Evolutionary conservation across 2,888 invertebrate species (phyloP).

Genomic region (Congeria kusceri): DNA sequence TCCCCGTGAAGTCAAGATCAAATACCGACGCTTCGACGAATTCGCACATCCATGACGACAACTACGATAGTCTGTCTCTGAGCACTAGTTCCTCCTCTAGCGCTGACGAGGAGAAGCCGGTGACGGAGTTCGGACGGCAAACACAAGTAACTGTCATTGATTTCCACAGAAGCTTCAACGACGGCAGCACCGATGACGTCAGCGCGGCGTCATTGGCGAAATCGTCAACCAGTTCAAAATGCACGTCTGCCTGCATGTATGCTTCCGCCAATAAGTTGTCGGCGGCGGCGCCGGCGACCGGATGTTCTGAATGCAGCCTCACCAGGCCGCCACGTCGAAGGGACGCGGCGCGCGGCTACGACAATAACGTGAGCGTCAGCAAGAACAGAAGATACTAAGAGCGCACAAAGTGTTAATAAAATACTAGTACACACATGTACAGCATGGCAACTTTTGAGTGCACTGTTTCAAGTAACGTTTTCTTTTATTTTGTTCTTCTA

Average conservation of each 20-base stretch:
- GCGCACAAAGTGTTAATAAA: too few species aligned
- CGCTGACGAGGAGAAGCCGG: background rate
- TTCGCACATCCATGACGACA: background rate
- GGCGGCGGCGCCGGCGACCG: background rate
- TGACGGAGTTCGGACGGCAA: background rate
- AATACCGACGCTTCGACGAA: background rate
- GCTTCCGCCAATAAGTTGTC: constrained; percentile 5
- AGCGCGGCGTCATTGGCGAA: background rate
- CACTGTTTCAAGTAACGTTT: too few species aligned
- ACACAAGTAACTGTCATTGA: constrained; percentile 45
- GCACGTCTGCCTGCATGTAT: constrained; percentile 11
- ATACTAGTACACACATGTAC: too few species aligned
- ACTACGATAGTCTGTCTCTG: background rate
- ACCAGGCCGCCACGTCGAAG: constrained; percentile 44
- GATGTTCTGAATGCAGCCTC: constrained; percentile 44
- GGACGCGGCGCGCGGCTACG: constrained; percentile 40
- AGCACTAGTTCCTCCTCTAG: background rate
- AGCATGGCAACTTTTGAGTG: too few species aligned
- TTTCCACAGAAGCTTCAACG: constrained; percentile 34
- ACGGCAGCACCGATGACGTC: background rate
- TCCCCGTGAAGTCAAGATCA: too few species aligned
- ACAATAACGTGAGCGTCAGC: constrained; percentile 50
- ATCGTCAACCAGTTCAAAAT: background rate
- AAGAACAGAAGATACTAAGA: constrained; percentile 12
- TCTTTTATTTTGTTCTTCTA: too few species aligned